A percentile compares a stretch with the other conserved stretches of the same genome.
These are phyloP conservation scores for Zhuqinia jingwanae DNA, from an alignment of 2,888 invertebrate genomes.

Conservation along the genomic window DNA sequence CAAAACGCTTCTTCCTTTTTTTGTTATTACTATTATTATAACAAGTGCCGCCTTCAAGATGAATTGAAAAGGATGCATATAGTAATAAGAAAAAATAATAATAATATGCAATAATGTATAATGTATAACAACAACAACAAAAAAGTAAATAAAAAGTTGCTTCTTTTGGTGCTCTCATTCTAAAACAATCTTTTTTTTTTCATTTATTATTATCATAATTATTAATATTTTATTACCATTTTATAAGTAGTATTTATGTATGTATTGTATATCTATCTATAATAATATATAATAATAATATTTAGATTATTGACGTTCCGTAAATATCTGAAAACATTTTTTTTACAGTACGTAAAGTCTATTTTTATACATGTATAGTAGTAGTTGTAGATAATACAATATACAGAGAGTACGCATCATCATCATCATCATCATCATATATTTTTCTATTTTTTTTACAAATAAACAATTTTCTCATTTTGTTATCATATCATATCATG, in stretches of 20 bases:
- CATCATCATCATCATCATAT: too few species aligned
- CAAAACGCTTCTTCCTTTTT: slow-evolving; percentile 37
- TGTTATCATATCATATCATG: not conserved
- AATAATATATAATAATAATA: too few species aligned
- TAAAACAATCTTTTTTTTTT: slow-evolving; percentile 64
- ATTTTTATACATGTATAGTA: not conserved
- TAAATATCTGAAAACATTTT: slow-evolving; percentile 52
- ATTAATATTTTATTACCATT: slow-evolving; percentile 5
- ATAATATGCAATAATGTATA: slow-evolving; percentile 14
- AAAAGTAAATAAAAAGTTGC: slow-evolving; percentile 12
- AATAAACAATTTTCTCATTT: slow-evolving; percentile 26
- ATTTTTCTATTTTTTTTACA: slow-evolving; percentile 11
- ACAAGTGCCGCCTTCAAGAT: slow-evolving; percentile 6
- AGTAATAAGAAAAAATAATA: not conserved
- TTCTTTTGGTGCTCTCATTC: slow-evolving; percentile 53
- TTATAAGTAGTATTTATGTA: too few species aligned
- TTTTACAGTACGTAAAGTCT: slow-evolving; percentile 28
- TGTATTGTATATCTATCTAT: too few species aligned
- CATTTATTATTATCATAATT: slow-evolving; percentile 29
- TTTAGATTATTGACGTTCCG: slow-evolving; percentile 56
- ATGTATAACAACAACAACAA: not conserved
- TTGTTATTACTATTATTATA: too few species aligned
- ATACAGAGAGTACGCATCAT: slow-evolving; percentile 30
- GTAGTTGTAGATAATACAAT: slow-evolving; percentile 3
- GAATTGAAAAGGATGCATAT: not conserved